These are phyloP conservation scores for Marcusenius ussheri DNA, from an alignment of 2,113 vertebrate species.

Conservation along the genomic window DNA sequence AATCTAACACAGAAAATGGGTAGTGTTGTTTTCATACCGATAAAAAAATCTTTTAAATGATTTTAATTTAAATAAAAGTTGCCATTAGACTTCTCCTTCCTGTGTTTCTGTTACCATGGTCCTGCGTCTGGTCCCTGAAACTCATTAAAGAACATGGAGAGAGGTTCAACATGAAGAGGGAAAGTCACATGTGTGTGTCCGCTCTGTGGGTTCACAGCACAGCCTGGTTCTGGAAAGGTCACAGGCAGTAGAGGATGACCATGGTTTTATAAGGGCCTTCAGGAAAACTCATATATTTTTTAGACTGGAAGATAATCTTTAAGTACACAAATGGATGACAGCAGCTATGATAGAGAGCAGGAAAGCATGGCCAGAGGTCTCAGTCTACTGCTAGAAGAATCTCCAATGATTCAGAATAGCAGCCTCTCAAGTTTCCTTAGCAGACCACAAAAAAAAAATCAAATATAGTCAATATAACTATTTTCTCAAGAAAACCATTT, in stretches of 20 bases:
- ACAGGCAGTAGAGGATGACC: background rate
- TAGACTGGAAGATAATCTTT: background rate
- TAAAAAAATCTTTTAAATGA: conserved; percentile 61
- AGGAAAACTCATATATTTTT: background rate
- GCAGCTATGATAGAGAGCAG: background rate
- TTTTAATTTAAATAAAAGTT: conserved; percentile 77
- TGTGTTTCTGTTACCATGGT: background rate
- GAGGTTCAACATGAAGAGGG: background rate
- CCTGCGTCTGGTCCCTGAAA: background rate
- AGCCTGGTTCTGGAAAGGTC: background rate
- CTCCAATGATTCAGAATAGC: background rate
- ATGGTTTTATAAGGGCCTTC: background rate
- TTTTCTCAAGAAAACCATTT: background rate
- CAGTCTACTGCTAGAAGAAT: background rate
- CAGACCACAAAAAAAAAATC: background rate
- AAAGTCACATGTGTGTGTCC: background rate
- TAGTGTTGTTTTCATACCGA: conserved; percentile 59
- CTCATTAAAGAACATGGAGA: background rate
- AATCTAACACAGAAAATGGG: conserved; percentile 58
- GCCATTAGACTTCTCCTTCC: conserved; percentile 40
- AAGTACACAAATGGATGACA: background rate
- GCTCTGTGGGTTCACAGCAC: background rate
- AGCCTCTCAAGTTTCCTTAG: background rate
- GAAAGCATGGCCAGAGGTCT: background rate
- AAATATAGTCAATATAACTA: background rate